These are phyloP conservation scores for Apostichopus parvimensis DNA, from an alignment of 35 echinoderm and acorn worm genomes.

Conservation along the genomic window DNA sequence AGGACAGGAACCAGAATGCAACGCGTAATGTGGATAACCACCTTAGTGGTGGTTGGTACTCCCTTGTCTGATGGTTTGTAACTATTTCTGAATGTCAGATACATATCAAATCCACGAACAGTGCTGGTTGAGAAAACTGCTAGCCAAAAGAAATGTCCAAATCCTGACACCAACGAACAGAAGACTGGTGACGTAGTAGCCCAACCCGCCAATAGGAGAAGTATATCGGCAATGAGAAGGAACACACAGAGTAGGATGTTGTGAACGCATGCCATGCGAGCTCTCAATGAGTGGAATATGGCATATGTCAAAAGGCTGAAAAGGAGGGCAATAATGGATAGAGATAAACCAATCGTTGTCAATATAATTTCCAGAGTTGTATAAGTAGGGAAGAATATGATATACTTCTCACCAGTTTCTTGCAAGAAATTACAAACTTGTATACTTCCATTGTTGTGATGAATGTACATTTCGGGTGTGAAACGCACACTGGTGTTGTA, in stretches of 20 bases:
- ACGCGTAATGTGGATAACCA: neutral
- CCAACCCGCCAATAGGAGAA: slow-evolving; percentile 12
- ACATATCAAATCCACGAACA: neutral
- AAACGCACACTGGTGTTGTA: slow-evolving; percentile 1
- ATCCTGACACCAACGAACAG: slow-evolving; percentile 25
- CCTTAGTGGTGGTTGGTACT: neutral
- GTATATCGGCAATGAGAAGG: slow-evolving; percentile 2
- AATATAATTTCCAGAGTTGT: slow-evolving; percentile 13
- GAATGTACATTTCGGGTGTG: slow-evolving; percentile 5
- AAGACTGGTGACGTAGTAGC: neutral
- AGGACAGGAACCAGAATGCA: neutral
- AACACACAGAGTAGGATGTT: slow-evolving; percentile 17
- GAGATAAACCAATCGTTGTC: slow-evolving; percentile 5
- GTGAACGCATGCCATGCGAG: neutral
- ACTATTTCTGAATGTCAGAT: neutral
- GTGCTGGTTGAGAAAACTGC: slow-evolving; percentile 29
- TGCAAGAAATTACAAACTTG: slow-evolving; percentile 42
- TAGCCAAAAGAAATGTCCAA: slow-evolving; percentile 45
- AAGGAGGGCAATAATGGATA: slow-evolving; percentile 10
- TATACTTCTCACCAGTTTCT: neutral
- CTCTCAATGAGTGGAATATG: neutral
- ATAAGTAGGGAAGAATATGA: neutral
- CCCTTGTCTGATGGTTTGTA: neutral
- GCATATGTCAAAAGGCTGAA: slow-evolving; percentile 24
- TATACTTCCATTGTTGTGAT: slow-evolving; percentile 13